These are phyloP conservation scores for Fulmarus glacialis DNA, from an alignment of 2,113 vertebrate species.

Conservation along the genomic window DNA sequence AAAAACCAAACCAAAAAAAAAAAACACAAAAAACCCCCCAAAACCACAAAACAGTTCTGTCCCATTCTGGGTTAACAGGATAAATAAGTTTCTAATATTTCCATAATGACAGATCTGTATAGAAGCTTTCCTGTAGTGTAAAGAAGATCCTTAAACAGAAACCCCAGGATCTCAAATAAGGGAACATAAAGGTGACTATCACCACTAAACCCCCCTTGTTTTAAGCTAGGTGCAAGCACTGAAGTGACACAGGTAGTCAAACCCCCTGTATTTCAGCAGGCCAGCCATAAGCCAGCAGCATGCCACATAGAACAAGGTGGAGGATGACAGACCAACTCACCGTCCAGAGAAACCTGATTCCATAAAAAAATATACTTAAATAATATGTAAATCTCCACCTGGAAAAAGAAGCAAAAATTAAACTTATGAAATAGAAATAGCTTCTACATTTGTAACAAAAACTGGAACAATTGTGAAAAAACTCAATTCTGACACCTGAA, in stretches of 20 bases:
- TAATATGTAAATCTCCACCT: constrained; percentile 99
- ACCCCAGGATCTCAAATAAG: background rate
- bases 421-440: background rate
- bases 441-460: background rate
- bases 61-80: background rate
- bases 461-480: background rate
- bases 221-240: background rate
- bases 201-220: background rate
- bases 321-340: constrained; percentile 77
- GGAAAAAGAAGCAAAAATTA: constrained; percentile 30
- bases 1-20: too few relatives aligned
- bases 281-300: background rate
- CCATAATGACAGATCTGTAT: background rate
- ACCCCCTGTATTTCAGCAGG: background rate
- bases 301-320: background rate
- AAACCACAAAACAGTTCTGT: background rate
- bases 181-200: background rate
- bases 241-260: background rate
- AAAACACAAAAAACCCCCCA: too few relatives aligned
- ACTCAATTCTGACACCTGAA: background rate
- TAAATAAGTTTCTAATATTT: background rate
- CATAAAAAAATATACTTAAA: constrained; percentile 91
- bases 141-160: background rate
- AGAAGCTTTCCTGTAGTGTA: background rate
- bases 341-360: constrained; percentile 91